Conservation (phyloP, 1,140 invertebrate genomes). For the Zelostemma sp. region DNA sequence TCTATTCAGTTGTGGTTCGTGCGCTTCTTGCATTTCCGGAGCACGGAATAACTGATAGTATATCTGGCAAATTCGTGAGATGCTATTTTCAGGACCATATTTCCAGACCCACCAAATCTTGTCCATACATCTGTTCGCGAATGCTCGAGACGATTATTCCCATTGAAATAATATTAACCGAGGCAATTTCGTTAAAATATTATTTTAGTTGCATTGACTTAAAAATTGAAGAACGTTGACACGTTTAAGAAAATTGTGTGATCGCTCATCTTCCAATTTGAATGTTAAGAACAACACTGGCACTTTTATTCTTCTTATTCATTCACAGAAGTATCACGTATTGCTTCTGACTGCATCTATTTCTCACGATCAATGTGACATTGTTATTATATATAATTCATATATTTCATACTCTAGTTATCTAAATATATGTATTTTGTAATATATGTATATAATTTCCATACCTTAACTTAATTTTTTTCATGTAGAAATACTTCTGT, state of each 20-base stretch:
- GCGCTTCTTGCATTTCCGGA: too few species aligned
- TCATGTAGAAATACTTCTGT: constrained; percentile 67
- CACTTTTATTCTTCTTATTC: constrained; percentile 52
- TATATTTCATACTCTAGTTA: constrained; percentile 61
- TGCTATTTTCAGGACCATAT: too few species aligned
- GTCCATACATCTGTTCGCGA: too few species aligned
- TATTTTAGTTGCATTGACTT: too few species aligned
- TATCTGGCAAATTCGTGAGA: too few species aligned
- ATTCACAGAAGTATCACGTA: constrained; percentile 55
- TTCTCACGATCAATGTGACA: constrained; percentile 43
- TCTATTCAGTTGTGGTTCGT: too few species aligned
- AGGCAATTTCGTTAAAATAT: too few species aligned
- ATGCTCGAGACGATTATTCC: too few species aligned
- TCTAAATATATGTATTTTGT: constrained; percentile 63
- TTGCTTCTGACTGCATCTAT: constrained; percentile 42
- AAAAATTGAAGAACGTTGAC: too few species aligned
- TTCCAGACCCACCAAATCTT: too few species aligned
- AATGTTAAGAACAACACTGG: constrained; percentile 55
- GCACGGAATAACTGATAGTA: too few species aligned
- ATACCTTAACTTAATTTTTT: constrained; percentile 59
- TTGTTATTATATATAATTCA: constrained; percentile 49
- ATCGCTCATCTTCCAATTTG: constrained; percentile 33
- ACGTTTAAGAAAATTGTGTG: constrained; percentile 2
- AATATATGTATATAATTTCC: constrained; percentile 56
- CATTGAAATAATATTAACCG: too few species aligned